phyloP scores from a whole-genome alignment of 2,888 invertebrate species.

The Dromius quadrimaculatus region DNA sequence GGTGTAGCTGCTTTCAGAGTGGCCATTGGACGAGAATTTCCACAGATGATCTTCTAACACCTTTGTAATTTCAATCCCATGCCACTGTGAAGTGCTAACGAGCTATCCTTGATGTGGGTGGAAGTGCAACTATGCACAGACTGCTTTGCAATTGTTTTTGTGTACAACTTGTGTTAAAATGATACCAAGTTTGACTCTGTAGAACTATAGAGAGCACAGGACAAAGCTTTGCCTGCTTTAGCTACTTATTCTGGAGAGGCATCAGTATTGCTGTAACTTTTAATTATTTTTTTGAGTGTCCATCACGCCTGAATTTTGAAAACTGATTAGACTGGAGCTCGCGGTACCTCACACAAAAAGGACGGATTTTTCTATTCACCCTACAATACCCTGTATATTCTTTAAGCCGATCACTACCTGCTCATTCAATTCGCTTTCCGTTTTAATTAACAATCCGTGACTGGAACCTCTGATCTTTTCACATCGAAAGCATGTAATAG shows the following conservation, averaged over 20 bases:
- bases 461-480: too few relatives aligned
- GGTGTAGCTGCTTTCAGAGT: background rate
- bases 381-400: too few relatives aligned
- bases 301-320: background rate
- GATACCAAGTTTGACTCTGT: background rate
- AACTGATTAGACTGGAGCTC: constrained; percentile 19
- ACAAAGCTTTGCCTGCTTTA: background rate
- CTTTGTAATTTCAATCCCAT: background rate
- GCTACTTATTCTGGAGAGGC: background rate
- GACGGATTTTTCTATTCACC: too few relatives aligned
- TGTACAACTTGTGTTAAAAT: background rate
- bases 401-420: too few relatives aligned
- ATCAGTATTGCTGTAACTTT: background rate
- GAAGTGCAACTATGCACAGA: background rate
- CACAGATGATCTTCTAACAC: background rate
- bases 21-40: background rate
- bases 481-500: too few relatives aligned
- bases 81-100: background rate
- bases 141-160: background rate
- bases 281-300: background rate
- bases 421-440: too few relatives aligned
- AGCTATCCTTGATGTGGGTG: background rate
- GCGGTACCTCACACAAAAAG: background rate
- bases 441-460: too few relatives aligned
- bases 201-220: background rate